Conservation (phyloP, 2,113 vertebrate species). For the Puma concolor region DNA sequence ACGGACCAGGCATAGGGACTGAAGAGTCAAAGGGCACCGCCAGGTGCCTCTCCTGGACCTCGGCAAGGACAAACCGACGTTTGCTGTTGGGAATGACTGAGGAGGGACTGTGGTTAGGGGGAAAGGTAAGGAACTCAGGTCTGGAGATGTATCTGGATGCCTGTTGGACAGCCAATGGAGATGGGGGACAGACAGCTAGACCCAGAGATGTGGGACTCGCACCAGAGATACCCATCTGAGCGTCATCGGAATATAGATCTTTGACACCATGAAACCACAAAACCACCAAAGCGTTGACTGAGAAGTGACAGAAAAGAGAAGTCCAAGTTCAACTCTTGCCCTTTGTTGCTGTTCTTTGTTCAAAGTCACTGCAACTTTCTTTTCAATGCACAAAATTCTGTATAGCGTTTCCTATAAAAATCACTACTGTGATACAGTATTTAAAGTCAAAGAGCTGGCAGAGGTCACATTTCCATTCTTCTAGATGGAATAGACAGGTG, state of each 20-base stretch:
- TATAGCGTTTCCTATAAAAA: neutral
- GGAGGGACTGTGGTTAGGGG: neutral
- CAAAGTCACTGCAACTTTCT: neutral
- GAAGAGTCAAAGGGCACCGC: neutral
- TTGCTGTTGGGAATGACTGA: neutral
- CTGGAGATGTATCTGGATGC: too few relatives aligned
- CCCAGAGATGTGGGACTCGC: neutral
- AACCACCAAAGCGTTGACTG: neutral
- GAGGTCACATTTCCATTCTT: slow-evolving; percentile 5
- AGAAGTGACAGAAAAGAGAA: neutral
- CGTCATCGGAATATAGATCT: neutral
- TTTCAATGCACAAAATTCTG: neutral
- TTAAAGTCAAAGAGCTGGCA: neutral
- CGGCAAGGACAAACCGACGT: neutral
- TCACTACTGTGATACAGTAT: neutral
- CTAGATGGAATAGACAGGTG: neutral
- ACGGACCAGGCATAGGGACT: neutral
- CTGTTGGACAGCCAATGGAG: neutral
- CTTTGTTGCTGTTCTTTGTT: neutral
- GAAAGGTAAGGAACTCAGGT: neutral
- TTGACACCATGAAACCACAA: neutral
- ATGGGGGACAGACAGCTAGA: fast-evolving
- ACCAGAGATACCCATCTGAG: neutral
- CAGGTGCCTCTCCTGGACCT: too few relatives aligned
- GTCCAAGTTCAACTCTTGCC: neutral